Percentiles rank a stretch among this genome's conserved stretches.
These are phyloP conservation scores for Dicyrtoma fusca DNA, from an alignment of 2,888 invertebrate species.

Conservation along the genomic window DNA sequence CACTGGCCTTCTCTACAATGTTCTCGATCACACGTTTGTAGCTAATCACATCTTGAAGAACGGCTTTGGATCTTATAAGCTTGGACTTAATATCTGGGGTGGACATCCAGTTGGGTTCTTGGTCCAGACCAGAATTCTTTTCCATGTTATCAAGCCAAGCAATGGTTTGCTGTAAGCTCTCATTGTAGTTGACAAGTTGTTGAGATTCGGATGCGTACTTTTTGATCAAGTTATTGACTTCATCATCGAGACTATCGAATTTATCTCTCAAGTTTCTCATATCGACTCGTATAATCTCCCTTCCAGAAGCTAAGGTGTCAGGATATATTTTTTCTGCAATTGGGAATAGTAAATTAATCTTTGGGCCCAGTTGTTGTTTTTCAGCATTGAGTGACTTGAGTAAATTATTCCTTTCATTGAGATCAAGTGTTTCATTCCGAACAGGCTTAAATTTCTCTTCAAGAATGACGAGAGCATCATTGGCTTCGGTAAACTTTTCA, in stretches of 20 bases:
- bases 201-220: constrained; percentile 66
- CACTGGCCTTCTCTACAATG: constrained; percentile 83
- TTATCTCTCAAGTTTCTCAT: constrained; percentile 75
- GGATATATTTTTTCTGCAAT: constrained; percentile 88
- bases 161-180: constrained; percentile 77
- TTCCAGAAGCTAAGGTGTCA: constrained; percentile 87
- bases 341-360: constrained; percentile 73
- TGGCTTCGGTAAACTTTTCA: constrained; percentile 74
- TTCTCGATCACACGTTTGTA: constrained; percentile 90
- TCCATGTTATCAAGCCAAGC: constrained; percentile 87
- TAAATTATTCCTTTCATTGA: constrained; percentile 63
- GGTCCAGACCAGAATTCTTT: constrained; percentile 72
- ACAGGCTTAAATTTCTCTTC: constrained; percentile 70
- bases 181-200: constrained; percentile 83
- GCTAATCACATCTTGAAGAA: constrained; percentile 84
- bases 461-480: constrained; percentile 76
- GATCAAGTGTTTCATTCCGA: constrained; percentile 67
- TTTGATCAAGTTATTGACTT: constrained; percentile 62
- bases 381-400: constrained; percentile 66
- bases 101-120: constrained; percentile 71
- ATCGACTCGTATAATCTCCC: constrained; percentile 86
- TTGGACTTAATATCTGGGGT: constrained; percentile 84
- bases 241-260: constrained; percentile 63
- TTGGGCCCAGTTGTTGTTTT: constrained; percentile 80
- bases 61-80: constrained; percentile 78